Evolutionary conservation across 1,140 invertebrate genomes (phyloP).

Genomic region (Ceratosolen fusciceps): DNA sequence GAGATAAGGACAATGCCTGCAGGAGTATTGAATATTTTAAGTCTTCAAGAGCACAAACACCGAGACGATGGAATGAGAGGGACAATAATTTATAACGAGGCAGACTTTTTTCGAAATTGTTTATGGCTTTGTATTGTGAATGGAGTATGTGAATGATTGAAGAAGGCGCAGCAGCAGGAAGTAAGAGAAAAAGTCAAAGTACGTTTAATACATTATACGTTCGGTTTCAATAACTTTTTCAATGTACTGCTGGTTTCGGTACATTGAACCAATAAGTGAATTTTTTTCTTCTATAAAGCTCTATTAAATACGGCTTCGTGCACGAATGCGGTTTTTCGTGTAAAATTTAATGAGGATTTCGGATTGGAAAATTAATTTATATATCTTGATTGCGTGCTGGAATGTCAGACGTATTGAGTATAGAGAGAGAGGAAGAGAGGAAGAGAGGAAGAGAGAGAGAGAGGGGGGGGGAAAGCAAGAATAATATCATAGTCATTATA

Average conservation of each 20-base stretch:
- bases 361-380: too few relatives aligned
- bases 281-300: neutral
- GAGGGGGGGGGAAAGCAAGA: too few relatives aligned
- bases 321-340: too few relatives aligned
- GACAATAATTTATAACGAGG: constrained; percentile 2
- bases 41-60: neutral
- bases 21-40: constrained; percentile 11
- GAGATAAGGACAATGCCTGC: constrained; percentile 63
- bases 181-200: neutral
- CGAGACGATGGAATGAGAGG: neutral
- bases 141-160: neutral
- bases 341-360: too few relatives aligned
- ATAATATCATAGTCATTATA: too few relatives aligned
- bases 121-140: neutral
- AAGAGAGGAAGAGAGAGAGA: too few relatives aligned
- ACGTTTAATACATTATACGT: neutral
- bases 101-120: neutral
- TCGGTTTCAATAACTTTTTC: neutral
- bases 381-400: too few relatives aligned
- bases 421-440: too few relatives aligned
- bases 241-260: neutral
- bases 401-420: too few relatives aligned
- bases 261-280: neutral
- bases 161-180: neutral
- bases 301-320: neutral